These are phyloP conservation scores for Spisula subtruncata DNA, from an alignment of 2,888 invertebrate species.

Conservation along the genomic window DNA sequence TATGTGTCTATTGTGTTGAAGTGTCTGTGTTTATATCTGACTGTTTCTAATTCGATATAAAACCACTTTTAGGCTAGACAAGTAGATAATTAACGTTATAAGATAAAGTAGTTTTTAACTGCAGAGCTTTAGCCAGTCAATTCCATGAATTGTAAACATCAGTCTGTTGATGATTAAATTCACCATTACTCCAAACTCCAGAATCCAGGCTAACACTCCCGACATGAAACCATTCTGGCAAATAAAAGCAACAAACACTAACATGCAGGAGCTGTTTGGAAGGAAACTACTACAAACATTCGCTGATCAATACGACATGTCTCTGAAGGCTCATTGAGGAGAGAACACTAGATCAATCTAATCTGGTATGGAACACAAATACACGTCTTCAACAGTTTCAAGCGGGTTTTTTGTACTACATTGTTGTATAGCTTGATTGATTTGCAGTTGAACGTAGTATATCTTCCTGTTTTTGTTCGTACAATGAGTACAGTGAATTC, in stretches of 20 bases:
- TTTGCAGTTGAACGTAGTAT: too few relatives aligned
- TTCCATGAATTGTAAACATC: background rate
- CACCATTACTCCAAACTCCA: background rate
- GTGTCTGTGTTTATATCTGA: too few relatives aligned
- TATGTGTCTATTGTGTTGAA: too few relatives aligned
- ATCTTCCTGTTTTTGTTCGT: background rate
- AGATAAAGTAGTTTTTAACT: constrained; percentile 1
- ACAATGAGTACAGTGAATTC: background rate
- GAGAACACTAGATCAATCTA: background rate
- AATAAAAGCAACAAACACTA: background rate
- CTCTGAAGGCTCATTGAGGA: background rate
- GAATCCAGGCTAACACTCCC: background rate
- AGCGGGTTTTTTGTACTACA: background rate
- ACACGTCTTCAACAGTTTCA: constrained; percentile 3
- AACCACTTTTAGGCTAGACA: background rate
- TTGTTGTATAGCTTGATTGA: background rate
- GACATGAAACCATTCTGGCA: background rate
- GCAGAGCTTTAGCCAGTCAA: background rate
- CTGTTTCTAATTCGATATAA: too few relatives aligned
- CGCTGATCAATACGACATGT: constrained; percentile 10
- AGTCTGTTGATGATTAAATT: constrained; percentile 4
- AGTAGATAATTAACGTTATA: background rate
- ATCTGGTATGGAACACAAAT: background rate
- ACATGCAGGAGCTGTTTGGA: background rate
- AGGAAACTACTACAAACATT: background rate